Evolutionary conservation across 1,140 invertebrate species (phyloP).

Genomic region (Diprion similis): DNA sequence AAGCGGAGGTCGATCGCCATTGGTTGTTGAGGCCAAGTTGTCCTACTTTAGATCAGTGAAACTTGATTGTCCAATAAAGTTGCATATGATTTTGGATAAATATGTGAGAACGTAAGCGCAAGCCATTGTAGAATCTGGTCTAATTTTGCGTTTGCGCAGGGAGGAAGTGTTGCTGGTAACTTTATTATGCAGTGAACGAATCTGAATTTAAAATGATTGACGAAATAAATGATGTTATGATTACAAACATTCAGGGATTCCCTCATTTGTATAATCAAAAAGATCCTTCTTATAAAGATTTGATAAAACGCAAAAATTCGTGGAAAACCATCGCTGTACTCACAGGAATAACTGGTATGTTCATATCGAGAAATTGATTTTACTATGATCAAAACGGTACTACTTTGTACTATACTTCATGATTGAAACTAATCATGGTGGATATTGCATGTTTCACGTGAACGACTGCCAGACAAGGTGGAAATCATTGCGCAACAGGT

Average conservation of each 20-base stretch:
- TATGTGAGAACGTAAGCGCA: too few relatives aligned
- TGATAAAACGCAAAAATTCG: not conserved
- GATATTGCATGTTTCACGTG: not conserved
- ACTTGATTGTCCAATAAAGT: too few relatives aligned
- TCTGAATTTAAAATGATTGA: too few relatives aligned
- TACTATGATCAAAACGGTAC: too few relatives aligned
- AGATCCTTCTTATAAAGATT: not conserved
- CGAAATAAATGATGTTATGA: not conserved
- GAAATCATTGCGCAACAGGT: not conserved
- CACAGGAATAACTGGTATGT: not conserved
- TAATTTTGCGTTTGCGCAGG: too few relatives aligned
- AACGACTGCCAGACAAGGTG: not conserved
- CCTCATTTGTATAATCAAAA: not conserved
- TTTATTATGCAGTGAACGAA: too few relatives aligned
- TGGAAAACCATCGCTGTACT: not conserved
- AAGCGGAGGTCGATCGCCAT: too few relatives aligned
- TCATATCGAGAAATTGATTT: not conserved
- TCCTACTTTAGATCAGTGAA: too few relatives aligned
- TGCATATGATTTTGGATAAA: too few relatives aligned
- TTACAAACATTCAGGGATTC: not conserved
- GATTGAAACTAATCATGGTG: not conserved
- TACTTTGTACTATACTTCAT: not conserved
- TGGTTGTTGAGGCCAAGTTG: too few relatives aligned
- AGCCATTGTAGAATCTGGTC: too few relatives aligned
- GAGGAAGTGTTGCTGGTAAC: too few relatives aligned